Evolutionary conservation across 2,888 invertebrate genomes (phyloP), one percentile per base, ranked within the genome.

Genomic region (Achlya flavicornis): DNA sequence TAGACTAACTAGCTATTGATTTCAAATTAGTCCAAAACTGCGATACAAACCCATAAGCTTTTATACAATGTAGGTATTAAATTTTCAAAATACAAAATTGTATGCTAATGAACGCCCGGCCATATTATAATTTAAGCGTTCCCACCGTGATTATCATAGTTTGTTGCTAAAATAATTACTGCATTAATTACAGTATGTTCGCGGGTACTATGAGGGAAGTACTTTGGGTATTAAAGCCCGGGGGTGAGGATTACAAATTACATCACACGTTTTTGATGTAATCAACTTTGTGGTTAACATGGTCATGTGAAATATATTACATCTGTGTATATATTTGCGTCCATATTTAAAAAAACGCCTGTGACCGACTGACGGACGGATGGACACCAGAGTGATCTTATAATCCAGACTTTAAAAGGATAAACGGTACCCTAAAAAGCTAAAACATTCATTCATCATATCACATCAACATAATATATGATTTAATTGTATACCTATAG

Each of bases 91-190:
- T 10, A 53, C 19, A 7, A 53, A 53, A 53, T 53, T 53, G 19
- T 53, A 53, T 53, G 53, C 53, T 53, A 53, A 53, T 53, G 53
- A 53, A 53, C 7, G 53, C 53, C 19, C 19, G 16, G 53, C 8
- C 53, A 19, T 53, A 19, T 53, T 19, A 53, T 53, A 48, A 46
- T 46, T 53, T 53, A 19, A 53, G 19, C 53, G 19, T 53, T 53
- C 19, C 19, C 53, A 19, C 19, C 19, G 53, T 53, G 53, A 53
- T 53, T 53, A 53, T 53, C 53, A 53, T 53, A 53, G 53, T 53
- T 53, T 53, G 48, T 48, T 48, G 53, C 53, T 53, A 53, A 53
- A 53, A 53, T 53, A 53, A 53, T 19, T 53, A 3, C 53, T 19
- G 53, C 53, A 53, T 53, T 53, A 53, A 53, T 53, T 53, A 53